phyloP scores from a whole-genome alignment of 1,140 invertebrate genomes.

The Battus philenor region DNA sequence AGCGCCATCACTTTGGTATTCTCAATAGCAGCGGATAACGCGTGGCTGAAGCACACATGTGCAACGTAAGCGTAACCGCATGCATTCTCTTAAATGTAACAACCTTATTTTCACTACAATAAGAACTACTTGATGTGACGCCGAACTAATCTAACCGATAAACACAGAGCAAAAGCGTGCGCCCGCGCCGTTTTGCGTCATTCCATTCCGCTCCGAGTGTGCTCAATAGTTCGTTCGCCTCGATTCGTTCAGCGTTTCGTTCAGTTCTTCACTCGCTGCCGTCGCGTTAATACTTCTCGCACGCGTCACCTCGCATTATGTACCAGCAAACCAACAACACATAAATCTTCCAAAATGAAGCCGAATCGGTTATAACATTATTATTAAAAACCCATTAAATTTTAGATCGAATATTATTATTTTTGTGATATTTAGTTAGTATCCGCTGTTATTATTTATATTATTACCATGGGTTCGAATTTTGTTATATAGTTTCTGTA shows the following conservation, averaged over 20 bases:
- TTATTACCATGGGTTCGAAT: slow-evolving; percentile 62
- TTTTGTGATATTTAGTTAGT: slow-evolving; percentile 74
- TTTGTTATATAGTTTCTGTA: slow-evolving; percentile 58
- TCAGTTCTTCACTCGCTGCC: slow-evolving; percentile 65
- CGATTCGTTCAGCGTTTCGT: slow-evolving; percentile 30
- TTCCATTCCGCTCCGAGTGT: slow-evolving; percentile 54
- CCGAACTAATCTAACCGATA: slow-evolving; percentile 47
- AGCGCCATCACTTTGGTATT: slow-evolving; percentile 14
- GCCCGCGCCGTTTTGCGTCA: slow-evolving; percentile 67
- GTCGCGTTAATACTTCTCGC: slow-evolving; percentile 57
- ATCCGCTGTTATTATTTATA: slow-evolving; percentile 66
- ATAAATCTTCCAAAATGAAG: slow-evolving; percentile 74
- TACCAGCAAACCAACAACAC: slow-evolving; percentile 69
- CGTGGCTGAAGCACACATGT: slow-evolving; percentile 28
- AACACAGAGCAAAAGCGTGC: slow-evolving; percentile 70
- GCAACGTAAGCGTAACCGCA: slow-evolving; percentile 23
- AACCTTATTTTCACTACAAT: slow-evolving; percentile 61
- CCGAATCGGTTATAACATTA: slow-evolving; percentile 72
- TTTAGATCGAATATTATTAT: slow-evolving; percentile 69
- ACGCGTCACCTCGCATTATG: slow-evolving; percentile 60
- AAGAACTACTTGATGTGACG: slow-evolving; percentile 51
- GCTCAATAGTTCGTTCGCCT: slow-evolving; percentile 63
- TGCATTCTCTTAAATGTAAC: slow-evolving; percentile 38
- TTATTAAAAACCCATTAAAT: slow-evolving; percentile 56
- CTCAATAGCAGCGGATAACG: slow-evolving; percentile 28